phyloP scores from a whole-genome alignment of 2,797 vertebrate genomes.

The Xyrichtys novacula region DNA sequence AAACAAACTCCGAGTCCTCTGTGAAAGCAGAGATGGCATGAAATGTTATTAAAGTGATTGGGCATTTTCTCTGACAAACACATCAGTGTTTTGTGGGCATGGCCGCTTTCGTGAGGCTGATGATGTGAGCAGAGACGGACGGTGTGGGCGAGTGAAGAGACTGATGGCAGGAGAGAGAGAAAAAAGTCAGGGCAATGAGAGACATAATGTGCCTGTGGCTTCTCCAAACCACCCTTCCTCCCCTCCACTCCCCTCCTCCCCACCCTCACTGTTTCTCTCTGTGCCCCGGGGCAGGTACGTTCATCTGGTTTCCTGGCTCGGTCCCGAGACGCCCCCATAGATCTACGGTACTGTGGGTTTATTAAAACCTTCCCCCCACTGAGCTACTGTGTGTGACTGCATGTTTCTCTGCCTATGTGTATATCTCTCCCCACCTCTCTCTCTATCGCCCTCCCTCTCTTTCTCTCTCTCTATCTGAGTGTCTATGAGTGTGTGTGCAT shows the following conservation, averaged over 20 bases:
- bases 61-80: slow-evolving; percentile 78
- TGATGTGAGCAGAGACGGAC: slow-evolving; percentile 65
- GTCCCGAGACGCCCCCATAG: slow-evolving; percentile 77
- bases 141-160: slow-evolving; percentile 64
- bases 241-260: background rate
- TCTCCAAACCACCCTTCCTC: slow-evolving; percentile 17
- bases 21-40: slow-evolving; percentile 80
- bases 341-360: slow-evolving; percentile 79
- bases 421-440: slow-evolving; percentile 2
- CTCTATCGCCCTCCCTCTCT: slow-evolving; percentile 2
- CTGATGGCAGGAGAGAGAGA: slow-evolving; percentile 60
- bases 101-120: slow-evolving; percentile 54
- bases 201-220: slow-evolving; percentile 75
- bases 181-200: slow-evolving; percentile 67
- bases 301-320: slow-evolving; percentile 80
- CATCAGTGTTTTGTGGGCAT: slow-evolving; percentile 67
- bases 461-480: slow-evolving; percentile 18
- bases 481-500: slow-evolving; percentile 17
- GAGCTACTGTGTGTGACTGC: slow-evolving; percentile 68
- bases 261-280: slow-evolving; percentile 47
- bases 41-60: slow-evolving; percentile 81
- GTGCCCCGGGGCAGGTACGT: slow-evolving; percentile 74
- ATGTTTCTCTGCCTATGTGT: slow-evolving; percentile 43
- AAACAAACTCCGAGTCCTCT: slow-evolving; percentile 65
- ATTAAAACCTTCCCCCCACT: slow-evolving; percentile 79